phyloP scores from a whole-genome alignment of 2,113 vertebrate species.

The Australoheros scitulus region DNA sequence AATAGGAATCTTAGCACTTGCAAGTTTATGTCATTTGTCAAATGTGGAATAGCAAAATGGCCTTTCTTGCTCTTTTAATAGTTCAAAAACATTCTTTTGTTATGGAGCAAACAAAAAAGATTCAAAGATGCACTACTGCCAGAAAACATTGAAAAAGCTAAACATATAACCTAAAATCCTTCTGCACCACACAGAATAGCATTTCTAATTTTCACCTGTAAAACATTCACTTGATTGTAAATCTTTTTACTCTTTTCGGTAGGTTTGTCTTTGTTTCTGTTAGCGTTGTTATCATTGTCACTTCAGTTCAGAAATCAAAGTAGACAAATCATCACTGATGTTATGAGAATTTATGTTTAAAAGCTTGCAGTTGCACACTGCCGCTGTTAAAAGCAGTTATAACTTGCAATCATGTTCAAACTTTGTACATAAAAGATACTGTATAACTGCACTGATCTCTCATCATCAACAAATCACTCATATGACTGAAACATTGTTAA shows the following conservation, averaged over 20 bases:
- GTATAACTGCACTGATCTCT: background rate
- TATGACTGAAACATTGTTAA: background rate
- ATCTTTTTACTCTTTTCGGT: too few relatives aligned
- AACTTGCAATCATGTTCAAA: too few relatives aligned
- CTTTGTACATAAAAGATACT: background rate
- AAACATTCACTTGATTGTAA: conserved; percentile 2
- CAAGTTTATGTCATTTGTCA: conserved; percentile 69
- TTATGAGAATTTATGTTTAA: too few relatives aligned
- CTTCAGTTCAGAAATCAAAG: too few relatives aligned
- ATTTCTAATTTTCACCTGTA: conserved; percentile 46
- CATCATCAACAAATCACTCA: background rate
- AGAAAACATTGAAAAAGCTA: conserved; percentile 30
- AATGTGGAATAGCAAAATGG: conserved; percentile 37
- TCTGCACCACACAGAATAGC: background rate
- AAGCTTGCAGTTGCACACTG: too few relatives aligned
- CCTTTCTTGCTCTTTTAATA: conserved; percentile 61
- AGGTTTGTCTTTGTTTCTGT: too few relatives aligned
- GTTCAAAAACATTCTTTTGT: conserved; percentile 49
- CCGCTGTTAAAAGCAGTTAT: too few relatives aligned
- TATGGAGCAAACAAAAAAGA: conserved; percentile 40
- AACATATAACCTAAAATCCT: conserved; percentile 47
- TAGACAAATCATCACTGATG: too few relatives aligned
- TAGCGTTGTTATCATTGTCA: too few relatives aligned
- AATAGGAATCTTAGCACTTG: conserved; percentile 61
- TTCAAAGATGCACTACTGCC: conserved; percentile 39